Percentiles rank a stretch among this genome's conserved stretches.
Conservation (phyloP, 92 coral and sea anemone species). For the Palythoa grandis region DNA sequence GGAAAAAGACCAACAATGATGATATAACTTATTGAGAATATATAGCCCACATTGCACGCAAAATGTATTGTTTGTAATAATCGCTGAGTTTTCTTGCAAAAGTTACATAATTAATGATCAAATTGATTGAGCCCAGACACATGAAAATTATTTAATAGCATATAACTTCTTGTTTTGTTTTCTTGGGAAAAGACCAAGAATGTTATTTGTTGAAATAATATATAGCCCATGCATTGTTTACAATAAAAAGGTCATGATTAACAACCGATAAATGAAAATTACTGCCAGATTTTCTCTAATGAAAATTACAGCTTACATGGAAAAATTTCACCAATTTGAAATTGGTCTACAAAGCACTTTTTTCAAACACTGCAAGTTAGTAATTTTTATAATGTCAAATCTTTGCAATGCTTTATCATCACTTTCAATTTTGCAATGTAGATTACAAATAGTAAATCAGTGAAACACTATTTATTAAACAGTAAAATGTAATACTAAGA, state of each 20-base stretch:
- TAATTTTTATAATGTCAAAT: too few relatives aligned
- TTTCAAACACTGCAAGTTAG: not conserved
- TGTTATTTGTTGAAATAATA: not conserved
- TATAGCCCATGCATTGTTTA: not conserved
- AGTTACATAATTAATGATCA: too few relatives aligned
- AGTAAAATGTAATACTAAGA: not conserved
- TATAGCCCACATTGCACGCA: too few relatives aligned
- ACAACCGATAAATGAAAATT: not conserved
- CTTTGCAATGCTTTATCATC: not conserved
- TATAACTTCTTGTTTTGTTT: not conserved
- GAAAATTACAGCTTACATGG: not conserved
- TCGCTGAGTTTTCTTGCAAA: too few relatives aligned
- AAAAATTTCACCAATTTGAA: not conserved
- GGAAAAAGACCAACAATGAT: too few relatives aligned
- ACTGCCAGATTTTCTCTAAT: too few relatives aligned
- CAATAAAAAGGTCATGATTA: not conserved
- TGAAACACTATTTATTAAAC: too few relatives aligned
- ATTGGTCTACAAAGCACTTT: not conserved
- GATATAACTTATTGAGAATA: too few relatives aligned
- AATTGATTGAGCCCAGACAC: too few relatives aligned
- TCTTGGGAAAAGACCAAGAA: not conserved
- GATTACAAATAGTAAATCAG: not conserved
- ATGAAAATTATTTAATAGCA: not conserved
- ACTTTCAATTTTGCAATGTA: not conserved
- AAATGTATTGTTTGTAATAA: too few relatives aligned